Percentiles rank a stretch among this genome's conserved stretches.
Conservation (phyloP, 2,888 invertebrate species). For the Spisula subtruncata region DNA sequence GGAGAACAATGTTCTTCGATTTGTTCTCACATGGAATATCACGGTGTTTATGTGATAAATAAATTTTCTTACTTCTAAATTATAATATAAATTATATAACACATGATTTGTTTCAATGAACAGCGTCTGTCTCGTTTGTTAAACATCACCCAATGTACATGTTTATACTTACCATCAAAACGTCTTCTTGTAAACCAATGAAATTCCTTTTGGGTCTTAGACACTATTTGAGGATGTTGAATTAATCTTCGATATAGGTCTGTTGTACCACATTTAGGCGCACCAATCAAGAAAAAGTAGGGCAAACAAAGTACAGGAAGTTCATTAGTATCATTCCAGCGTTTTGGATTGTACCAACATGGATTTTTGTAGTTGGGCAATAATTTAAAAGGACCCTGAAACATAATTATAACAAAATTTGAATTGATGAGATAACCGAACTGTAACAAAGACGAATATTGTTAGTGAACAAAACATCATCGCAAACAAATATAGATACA, state of each 20-base stretch:
- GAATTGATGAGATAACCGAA: too few relatives aligned
- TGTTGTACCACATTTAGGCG: background rate
- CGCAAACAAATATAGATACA: too few relatives aligned
- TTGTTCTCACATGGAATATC: too few relatives aligned
- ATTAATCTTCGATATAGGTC: background rate
- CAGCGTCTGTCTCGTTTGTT: too few relatives aligned
- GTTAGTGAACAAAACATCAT: too few relatives aligned
- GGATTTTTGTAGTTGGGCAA: slow-evolving; percentile 1
- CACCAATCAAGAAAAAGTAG: background rate
- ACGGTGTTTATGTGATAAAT: too few relatives aligned
- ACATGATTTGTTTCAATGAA: too few relatives aligned
- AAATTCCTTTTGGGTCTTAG: background rate
- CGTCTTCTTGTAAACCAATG: background rate
- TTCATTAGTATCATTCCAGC: background rate
- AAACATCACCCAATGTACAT: too few relatives aligned
- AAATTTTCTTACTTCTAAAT: too few relatives aligned
- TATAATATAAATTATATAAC: too few relatives aligned
- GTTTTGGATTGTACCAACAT: background rate
- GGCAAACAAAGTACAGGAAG: background rate
- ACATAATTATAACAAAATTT: background rate
- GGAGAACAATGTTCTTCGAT: too few relatives aligned
- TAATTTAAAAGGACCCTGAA: background rate
- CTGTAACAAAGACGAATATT: too few relatives aligned
- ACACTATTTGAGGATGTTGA: background rate
- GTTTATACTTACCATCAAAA: background rate